These are phyloP conservation scores for Cichlasoma orientale DNA, from an alignment of 2,797 vertebrate species.

Conservation along the genomic window DNA sequence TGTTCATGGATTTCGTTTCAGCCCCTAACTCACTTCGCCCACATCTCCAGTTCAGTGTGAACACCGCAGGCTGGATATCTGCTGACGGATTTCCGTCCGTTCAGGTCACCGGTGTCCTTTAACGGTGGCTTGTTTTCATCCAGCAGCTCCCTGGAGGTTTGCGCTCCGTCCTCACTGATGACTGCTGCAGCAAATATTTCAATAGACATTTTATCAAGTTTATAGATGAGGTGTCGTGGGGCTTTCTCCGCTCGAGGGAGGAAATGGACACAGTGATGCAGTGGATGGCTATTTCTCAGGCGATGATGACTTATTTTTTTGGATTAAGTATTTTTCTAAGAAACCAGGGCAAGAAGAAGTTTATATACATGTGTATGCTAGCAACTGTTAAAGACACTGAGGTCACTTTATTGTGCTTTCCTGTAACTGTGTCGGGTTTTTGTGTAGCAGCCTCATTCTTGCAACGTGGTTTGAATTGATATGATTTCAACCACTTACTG, in stretches of 20 bases:
- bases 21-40: slow-evolving; percentile 16
- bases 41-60: background rate
- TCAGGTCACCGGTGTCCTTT: slow-evolving; percentile 43
- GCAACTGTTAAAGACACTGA: background rate
- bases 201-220: slow-evolving; percentile 17
- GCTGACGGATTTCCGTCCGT: slow-evolving; percentile 38
- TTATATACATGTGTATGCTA: background rate
- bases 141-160: slow-evolving; percentile 33
- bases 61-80: slow-evolving; percentile 25
- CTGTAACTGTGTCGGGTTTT: background rate
- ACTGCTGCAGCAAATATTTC: slow-evolving; percentile 34
- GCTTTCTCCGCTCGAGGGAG: slow-evolving; percentile 15
- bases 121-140: slow-evolving; percentile 36
- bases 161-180: slow-evolving; percentile 19
- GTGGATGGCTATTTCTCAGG: slow-evolving; percentile 4
- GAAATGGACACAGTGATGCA: slow-evolving; percentile 3
- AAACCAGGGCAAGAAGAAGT: background rate
- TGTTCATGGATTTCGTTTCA: slow-evolving; percentile 24
- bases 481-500: background rate
- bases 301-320: slow-evolving; percentile 2
- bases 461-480: background rate
- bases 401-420: background rate
- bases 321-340: slow-evolving; percentile 7
- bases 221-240: background rate
- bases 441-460: background rate